These are phyloP conservation scores for Meteorus sp. DNA, from an alignment of 1,140 invertebrate genomes.

Conservation along the genomic window DNA sequence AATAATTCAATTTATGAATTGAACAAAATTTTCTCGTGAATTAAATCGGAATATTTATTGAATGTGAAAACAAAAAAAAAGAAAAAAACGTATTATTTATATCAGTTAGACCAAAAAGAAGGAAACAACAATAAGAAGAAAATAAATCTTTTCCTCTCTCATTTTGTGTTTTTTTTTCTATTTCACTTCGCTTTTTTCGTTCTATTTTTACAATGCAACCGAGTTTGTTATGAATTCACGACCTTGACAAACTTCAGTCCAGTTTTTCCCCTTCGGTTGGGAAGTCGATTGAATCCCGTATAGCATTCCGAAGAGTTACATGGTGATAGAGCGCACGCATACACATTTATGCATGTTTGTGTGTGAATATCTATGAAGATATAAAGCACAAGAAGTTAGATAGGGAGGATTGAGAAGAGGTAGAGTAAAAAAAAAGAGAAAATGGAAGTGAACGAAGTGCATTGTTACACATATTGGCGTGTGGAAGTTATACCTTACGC, in stretches of 20 bases:
- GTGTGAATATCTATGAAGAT: background rate
- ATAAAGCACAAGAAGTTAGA: background rate
- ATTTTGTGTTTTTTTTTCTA: too few relatives aligned
- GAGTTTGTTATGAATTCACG: background rate
- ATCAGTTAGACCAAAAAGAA: too few relatives aligned
- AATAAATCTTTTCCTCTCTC: too few relatives aligned
- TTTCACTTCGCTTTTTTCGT: too few relatives aligned
- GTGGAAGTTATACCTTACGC: constrained; percentile 18
- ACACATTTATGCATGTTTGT: background rate
- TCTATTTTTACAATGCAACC: too few relatives aligned
- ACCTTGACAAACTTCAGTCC: background rate
- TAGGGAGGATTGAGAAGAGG: constrained; percentile 2
- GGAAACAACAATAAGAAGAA: too few relatives aligned
- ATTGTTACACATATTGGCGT: constrained; percentile 16
- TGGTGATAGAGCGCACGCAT: background rate
- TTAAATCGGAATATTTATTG: too few relatives aligned
- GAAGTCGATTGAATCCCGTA: constrained; percentile 7
- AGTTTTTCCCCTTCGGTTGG: background rate
- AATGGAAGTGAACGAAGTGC: constrained; percentile 3
- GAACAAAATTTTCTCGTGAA: too few relatives aligned
- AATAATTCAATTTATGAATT: too few relatives aligned
- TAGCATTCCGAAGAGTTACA: background rate
- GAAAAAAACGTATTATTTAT: too few relatives aligned
- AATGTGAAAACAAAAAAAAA: too few relatives aligned
- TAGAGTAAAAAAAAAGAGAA: constrained; percentile 2